phyloP scores from a whole-genome alignment of 2,797 vertebrate species.

The Sebastiscus tertius region DNA sequence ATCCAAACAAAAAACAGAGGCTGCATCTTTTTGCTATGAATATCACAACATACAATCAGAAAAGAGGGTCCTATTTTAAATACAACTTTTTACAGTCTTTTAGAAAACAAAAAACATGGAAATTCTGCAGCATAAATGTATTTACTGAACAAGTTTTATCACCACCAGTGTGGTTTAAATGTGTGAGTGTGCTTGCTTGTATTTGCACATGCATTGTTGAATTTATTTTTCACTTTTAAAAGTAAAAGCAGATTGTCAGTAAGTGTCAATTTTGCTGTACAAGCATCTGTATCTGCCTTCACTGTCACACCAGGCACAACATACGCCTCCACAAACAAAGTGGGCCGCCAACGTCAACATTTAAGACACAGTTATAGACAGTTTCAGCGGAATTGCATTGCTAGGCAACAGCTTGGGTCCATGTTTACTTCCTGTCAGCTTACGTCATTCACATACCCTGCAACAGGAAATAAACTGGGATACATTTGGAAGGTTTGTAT shows the following conservation, averaged over 20 bases:
- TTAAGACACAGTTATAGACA: neutral
- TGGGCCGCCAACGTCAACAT: neutral
- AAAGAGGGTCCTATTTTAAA: neutral
- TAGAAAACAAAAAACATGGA: neutral
- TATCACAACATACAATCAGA: neutral
- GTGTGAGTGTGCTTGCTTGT: neutral
- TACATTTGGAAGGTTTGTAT: neutral
- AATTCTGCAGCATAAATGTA: neutral
- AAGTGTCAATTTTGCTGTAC: neutral
- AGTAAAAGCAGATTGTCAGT: neutral
- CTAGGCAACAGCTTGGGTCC: too few species aligned
- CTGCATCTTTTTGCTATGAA: neutral
- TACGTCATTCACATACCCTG: too few species aligned
- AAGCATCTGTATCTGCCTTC: neutral
- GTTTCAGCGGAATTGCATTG: neutral
- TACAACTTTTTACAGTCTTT: neutral
- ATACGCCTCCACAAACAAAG: neutral
- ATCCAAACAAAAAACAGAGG: slow-evolving; percentile 3
- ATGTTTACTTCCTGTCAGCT: neutral
- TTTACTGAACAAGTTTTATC: neutral
- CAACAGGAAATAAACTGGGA: neutral
- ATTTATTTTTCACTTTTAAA: neutral
- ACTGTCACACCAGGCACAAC: neutral
- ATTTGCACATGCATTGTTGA: neutral
- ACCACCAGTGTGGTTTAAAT: neutral